phyloP scores from a whole-genome alignment of 2,888 invertebrate genomes.

The Podotricha telesiphe region DNA sequence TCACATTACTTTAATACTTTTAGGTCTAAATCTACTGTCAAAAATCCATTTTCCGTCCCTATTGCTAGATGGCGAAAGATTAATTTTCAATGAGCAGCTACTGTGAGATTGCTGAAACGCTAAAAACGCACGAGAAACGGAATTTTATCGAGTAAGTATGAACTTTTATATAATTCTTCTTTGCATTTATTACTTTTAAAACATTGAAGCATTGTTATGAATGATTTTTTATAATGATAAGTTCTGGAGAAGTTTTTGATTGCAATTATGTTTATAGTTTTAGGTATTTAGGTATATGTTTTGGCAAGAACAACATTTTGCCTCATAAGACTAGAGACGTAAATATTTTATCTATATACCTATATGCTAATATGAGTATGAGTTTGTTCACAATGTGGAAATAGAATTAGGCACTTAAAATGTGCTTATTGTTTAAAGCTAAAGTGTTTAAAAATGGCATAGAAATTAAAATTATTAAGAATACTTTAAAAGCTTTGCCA shows the following conservation, averaged over 20 bases:
- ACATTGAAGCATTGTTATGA: conserved; percentile 36
- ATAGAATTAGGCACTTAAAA: too few species aligned
- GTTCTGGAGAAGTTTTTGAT: conserved; percentile 3
- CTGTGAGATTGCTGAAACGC: conserved; percentile 45
- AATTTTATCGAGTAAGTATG: conserved; percentile 51
- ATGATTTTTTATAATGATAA: conserved; percentile 22
- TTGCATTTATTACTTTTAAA: conserved; percentile 38
- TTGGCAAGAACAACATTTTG: too few species aligned
- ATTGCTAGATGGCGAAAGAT: conserved; percentile 30
- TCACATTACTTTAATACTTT: conserved; percentile 25
- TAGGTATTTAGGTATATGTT: too few species aligned
- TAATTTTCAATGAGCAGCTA: conserved; percentile 1
- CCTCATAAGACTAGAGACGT: too few species aligned
- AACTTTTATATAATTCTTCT: conserved; percentile 42
- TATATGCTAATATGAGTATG: too few species aligned
- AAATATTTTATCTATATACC: too few species aligned
- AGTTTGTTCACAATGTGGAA: too few species aligned
- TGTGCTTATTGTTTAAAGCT: too few species aligned
- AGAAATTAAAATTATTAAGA: too few species aligned
- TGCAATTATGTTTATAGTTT: conserved; percentile 12
- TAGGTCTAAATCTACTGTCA: conserved; percentile 22
- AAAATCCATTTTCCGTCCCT: conserved; percentile 31
- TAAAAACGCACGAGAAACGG: conserved; percentile 51
- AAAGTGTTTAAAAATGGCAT: too few species aligned
- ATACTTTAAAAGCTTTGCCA: too few species aligned